Evolutionary conservation across 2,113 vertebrate species (phyloP), one percentile per base, ranked within the genome.

Genomic region (Psephotus haematonotus): DNA sequence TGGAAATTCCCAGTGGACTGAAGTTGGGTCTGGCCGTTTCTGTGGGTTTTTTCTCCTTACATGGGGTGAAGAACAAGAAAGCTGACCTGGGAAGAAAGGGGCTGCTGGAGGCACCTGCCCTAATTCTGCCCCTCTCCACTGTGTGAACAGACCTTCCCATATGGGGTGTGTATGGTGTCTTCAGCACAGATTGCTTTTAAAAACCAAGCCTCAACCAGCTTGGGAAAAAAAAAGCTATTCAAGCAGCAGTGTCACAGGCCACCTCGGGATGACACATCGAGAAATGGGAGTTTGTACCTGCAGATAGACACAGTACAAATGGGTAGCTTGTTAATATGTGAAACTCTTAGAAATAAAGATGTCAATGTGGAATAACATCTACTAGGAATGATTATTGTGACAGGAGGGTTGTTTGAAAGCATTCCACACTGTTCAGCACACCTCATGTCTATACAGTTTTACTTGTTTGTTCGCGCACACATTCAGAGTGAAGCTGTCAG

Each of bases 401-500:
- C 37, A 44, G 80, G 39, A 44, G 62, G 52, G 84, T 8, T 46
- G 31, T 90, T 55, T 77, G 86, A 27, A 95, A 82, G 84, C 50
- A 12, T 35, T 47, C 49, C 31, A 5, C 13, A 1, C 39, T 81
- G 82, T 22, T 52, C 52, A 41, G 70, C 68, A 79, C 62, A 90
- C 92, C 87, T 92, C 77, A 13, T 57, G 83, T 94, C 96, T 92
- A 78, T 39, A 6, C 60, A 65, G 75, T 70, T 88, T 57, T 63
- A 25, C 93, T 70, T 90, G 25, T 92, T 96, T 93, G 27, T 63
- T 96, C 47, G 9, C 14, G 17, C 67, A 62, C 82, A 31, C 17
- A 7, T 41, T 76, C 33, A 33, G 79, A 97, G 64, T 59, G 44
- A 46, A 82, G 92, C 93, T 97, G 95, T 96, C 97, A 95, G 14